Percentiles rank a stretch among this genome's conserved stretches.
phyloP scores from a whole-genome alignment of 35 echinoderm and acorn worm species.

The Antedon bifida region DNA sequence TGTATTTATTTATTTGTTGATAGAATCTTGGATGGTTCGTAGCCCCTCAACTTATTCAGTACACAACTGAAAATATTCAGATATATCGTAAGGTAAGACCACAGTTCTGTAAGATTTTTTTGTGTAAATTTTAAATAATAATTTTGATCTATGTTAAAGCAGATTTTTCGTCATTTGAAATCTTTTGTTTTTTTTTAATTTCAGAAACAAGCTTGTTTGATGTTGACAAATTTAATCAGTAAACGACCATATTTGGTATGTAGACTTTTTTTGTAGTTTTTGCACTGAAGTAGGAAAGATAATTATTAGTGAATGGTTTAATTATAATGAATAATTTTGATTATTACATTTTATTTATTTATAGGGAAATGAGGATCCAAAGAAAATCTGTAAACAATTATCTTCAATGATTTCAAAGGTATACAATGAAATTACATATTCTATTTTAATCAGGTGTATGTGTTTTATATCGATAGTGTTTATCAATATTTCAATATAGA shows the following conservation, averaged over 20 bases:
- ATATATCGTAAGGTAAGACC: not conserved
- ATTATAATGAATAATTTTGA: no score
- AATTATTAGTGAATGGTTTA: no score
- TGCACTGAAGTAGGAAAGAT: no score
- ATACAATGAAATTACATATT: not conserved
- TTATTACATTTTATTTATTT: not conserved
- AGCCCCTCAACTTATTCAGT: not conserved
- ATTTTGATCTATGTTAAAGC: no score
- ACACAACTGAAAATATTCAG: not conserved
- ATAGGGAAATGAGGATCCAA: not conserved
- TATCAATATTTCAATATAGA: no score
- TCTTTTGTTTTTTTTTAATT: not conserved
- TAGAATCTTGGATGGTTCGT: not conserved
- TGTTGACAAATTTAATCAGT: not conserved
- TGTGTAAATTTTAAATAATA: not conserved
- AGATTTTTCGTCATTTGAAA: no score
- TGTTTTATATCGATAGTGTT: no score
- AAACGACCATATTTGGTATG: slow-evolving; percentile 1
- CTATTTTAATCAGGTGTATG: not conserved
- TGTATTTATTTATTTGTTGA: not conserved
- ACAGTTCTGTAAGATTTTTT: no score
- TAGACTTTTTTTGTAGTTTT: not conserved
- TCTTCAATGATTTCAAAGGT: not conserved
- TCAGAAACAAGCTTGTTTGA: not conserved
- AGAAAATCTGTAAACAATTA: not conserved